Evolutionary conservation across 2,113 vertebrate species (phyloP).

Genomic region (Girardinichthys multiradiatus): DNA sequence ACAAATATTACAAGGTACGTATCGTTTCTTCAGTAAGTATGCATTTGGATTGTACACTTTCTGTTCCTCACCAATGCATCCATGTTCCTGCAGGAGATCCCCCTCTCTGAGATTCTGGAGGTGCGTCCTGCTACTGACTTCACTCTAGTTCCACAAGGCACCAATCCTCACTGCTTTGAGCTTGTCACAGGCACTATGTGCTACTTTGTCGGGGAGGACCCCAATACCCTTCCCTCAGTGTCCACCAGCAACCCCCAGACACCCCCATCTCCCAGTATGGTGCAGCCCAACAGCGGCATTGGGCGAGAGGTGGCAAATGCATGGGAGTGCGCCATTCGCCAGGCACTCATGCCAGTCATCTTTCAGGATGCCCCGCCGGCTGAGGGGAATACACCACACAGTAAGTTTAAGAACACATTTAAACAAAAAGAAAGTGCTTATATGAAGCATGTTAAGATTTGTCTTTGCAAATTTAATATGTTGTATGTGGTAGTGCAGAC

Average conservation of each 20-base stretch:
- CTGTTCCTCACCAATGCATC: neutral
- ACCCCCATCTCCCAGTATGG: constrained; percentile 71
- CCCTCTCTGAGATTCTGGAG: constrained; percentile 87
- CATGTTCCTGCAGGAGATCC: constrained; percentile 82
- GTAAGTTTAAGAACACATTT: constrained; percentile 66
- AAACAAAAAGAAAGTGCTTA: neutral
- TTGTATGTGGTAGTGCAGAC: neutral
- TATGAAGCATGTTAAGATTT: neutral
- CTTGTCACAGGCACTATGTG: constrained; percentile 85
- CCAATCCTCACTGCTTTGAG: constrained; percentile 89
- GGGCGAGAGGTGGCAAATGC: constrained; percentile 83
- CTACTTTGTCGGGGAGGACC: constrained; percentile 89
- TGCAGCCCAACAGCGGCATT: constrained; percentile 80
- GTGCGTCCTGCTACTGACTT: constrained; percentile 83
- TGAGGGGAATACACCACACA: constrained; percentile 81
- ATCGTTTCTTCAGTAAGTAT: neutral
- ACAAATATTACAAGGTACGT: constrained; percentile 90
- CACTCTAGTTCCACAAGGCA: constrained; percentile 80
- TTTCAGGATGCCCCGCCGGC: constrained; percentile 85
- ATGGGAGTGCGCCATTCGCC: constrained; percentile 88
- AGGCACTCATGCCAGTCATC: constrained; percentile 90
- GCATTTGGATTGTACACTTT: neutral
- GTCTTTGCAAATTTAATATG: neutral
- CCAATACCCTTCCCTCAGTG: constrained; percentile 60
- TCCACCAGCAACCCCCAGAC: constrained; percentile 45